Base-by-base conservation (phyloP, 2,113 vertebrate genomes). In the Pollimyrus isidori region DNA sequence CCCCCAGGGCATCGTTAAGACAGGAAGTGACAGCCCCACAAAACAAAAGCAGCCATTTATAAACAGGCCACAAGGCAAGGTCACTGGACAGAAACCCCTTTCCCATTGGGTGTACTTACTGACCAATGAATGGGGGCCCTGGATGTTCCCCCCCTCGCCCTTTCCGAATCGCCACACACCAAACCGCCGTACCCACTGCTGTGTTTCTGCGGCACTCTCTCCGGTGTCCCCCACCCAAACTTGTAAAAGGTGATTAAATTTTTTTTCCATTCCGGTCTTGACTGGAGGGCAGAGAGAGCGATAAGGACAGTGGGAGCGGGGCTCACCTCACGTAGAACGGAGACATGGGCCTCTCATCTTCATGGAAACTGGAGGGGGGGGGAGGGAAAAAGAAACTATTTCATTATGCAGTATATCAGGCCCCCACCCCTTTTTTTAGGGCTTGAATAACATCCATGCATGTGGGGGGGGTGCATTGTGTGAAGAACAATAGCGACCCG, bases 251-350 rank as follows among this genome's bases (percentile, higher is more conserved):
- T n/a, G n/a, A n/a, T n/a, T n/a, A n/a, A n/a, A n/a, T n/a, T n/a
- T 23, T 62, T n/a, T n/a, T 62, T 62, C 58, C 58, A 62, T 10
- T 65, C 13, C 9, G n/a, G 62, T 11, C 7, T 4, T 26, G 62
- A 65, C 23, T 7, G n/a, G 62, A 69, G n/a, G 30, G 62, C 62
- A 26, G 9, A 50, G 9, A 50, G 13, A 58, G 88, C 3, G 76
- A 84, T 21, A 53, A 23, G 26, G 17, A 90, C 48, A 30, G 21
- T 13, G n/a, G 62, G 62, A 13, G 39, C 7, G 21, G 88, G 89
- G 65, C 93, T 93, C 97, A 99, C 97, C 98, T 97, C 93, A 98
- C 93, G 89, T 96, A 99, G 95, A 98, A 99, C 76, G 98, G 97
- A 93, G 97, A 98, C 93, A 97, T 95, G 53, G 97, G 96, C 90